Conservation (phyloP, 35 echinoderm and acorn worm species). For the Apostichopus californicus region DNA sequence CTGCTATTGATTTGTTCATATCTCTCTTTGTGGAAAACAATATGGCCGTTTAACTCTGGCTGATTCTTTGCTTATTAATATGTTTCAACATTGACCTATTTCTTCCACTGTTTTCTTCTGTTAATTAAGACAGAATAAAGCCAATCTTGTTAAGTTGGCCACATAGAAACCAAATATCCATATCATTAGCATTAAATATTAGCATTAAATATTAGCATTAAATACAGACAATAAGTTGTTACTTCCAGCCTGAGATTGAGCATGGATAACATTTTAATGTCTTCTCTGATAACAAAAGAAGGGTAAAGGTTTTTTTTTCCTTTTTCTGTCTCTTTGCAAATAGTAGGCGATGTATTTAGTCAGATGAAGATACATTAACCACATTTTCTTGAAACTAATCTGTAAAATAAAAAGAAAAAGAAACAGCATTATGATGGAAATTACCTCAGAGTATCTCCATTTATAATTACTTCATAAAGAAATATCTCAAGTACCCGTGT, state of each 20-base stretch:
- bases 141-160: neutral
- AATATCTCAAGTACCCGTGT: constrained; percentile 5
- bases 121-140: neutral
- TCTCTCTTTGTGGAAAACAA: neutral
- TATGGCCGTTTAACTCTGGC: neutral
- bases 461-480: constrained; percentile 1
- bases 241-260: neutral
- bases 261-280: neutral
- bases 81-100: constrained; percentile 7
- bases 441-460: constrained; percentile 3
- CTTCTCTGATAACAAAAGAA: neutral
- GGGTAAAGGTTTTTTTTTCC: neutral
- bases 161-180: neutral
- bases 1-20: neutral
- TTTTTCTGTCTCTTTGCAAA: neutral
- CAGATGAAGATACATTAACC: neutral
- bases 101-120: neutral
- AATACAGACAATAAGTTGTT: neutral
- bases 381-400: neutral
- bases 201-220: neutral
- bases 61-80: neutral
- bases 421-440: neutral
- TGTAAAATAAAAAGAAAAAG: neutral
- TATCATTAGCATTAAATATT: neutral
- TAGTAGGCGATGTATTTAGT: neutral